These are phyloP conservation scores for Protonemura montana DNA, from an alignment of 2,888 invertebrate species.

Conservation along the genomic window DNA sequence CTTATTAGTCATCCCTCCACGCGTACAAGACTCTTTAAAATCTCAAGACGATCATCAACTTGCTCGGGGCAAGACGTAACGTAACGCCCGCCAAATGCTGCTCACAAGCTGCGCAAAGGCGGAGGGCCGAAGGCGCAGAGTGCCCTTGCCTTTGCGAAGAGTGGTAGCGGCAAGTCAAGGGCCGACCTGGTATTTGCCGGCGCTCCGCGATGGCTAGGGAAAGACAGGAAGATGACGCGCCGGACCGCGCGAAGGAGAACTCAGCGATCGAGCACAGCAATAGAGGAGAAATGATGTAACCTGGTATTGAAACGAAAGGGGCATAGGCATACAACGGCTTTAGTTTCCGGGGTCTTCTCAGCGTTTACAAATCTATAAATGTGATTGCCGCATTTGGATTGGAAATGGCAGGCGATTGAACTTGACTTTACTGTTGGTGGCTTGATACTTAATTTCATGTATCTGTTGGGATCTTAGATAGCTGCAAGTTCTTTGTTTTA, in stretches of 20 bases:
- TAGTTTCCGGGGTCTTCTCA: background rate
- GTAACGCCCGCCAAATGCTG: no score
- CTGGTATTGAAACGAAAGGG: background rate
- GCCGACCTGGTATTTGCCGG: slow-evolving; percentile 16
- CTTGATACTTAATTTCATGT: background rate
- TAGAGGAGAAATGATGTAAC: background rate
- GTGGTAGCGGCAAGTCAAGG: background rate
- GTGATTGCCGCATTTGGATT: background rate
- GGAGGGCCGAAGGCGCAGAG: background rate
- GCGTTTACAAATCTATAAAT: background rate
- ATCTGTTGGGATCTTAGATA: slow-evolving; percentile 2
- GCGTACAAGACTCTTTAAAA: no score
- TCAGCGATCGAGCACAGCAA: background rate
- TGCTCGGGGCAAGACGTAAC: no score
- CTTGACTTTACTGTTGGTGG: background rate
- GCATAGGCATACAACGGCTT: background rate
- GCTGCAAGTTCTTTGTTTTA: background rate
- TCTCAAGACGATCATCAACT: no score
- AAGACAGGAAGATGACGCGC: slow-evolving; percentile 15
- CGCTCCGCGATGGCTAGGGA: background rate
- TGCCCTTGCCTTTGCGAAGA: background rate
- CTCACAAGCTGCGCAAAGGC: no score
- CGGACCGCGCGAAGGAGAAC: no score
- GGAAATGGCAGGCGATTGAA: background rate
- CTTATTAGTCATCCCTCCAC: no score